Percentiles rank a stretch among this genome's conserved stretches.
phyloP scores from a whole-genome alignment of 2,113 vertebrate species.

The Stigmatopora argus region DNA sequence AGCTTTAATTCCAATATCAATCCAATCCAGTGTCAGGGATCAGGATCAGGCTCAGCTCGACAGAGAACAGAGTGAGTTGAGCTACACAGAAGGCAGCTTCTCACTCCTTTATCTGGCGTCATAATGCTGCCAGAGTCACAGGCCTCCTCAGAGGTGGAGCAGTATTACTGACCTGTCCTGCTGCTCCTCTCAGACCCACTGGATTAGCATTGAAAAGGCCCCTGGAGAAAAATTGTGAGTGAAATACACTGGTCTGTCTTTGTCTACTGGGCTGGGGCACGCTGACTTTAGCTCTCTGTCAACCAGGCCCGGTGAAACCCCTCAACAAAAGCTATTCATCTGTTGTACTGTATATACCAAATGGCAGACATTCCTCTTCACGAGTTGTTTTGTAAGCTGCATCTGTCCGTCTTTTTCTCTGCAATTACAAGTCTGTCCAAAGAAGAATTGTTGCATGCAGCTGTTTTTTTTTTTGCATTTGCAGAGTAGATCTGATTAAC shows the following conservation, averaged over 20 bases:
- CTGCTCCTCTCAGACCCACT: constrained; percentile 61
- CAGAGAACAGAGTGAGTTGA: constrained; percentile 44
- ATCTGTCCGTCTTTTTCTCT: constrained; percentile 60
- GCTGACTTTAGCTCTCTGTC: constrained; percentile 67
- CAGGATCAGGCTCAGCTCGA: constrained; percentile 56
- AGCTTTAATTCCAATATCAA: constrained; percentile 36
- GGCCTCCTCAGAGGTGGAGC: constrained; percentile 58
- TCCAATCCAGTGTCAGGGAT: constrained; percentile 45
- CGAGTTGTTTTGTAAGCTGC: constrained; percentile 62
- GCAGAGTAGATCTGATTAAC: constrained; percentile 60
- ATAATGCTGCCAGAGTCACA: constrained; percentile 61
- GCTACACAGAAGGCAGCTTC: constrained; percentile 60
- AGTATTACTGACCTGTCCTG: constrained; percentile 64
- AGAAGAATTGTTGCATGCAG: constrained; percentile 65
- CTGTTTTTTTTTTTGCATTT: constrained; percentile 57
- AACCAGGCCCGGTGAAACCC: constrained; percentile 56
- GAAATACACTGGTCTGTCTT: constrained; percentile 62
- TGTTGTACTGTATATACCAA: constrained; percentile 66
- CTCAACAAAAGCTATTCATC: constrained; percentile 70
- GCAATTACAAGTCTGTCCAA: constrained; percentile 63
- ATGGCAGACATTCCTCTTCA: constrained; percentile 64
- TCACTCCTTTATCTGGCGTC: constrained; percentile 57
- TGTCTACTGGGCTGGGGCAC: constrained; percentile 58
- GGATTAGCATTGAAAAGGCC: constrained; percentile 69
- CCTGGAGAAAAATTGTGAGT: constrained; percentile 59